These are phyloP conservation scores for Pandemis corylana DNA, from an alignment of 2,888 invertebrate species.

Conservation along the genomic window DNA sequence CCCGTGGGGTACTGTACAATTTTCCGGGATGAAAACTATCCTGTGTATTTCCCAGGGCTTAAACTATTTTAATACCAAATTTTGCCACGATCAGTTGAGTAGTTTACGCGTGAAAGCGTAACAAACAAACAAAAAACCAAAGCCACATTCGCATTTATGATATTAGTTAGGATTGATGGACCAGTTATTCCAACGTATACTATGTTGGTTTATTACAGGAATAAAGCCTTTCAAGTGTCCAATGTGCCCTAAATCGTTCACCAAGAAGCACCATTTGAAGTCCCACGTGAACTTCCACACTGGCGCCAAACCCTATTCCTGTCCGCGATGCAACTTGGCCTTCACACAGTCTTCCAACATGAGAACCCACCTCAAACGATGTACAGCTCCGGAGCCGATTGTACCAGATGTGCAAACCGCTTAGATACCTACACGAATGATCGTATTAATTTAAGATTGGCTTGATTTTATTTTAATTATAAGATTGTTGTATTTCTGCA, in stretches of 20 bases:
- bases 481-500: no score
- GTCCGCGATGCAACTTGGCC: constrained; percentile 87
- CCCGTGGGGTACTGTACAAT: no score
- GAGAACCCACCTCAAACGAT: constrained; percentile 94
- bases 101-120: no score
- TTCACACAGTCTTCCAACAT: constrained; percentile 95
- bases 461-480: no score
- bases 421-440: background rate
- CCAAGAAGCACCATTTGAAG: constrained; percentile 93
- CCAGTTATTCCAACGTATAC: background rate
- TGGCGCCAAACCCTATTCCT: constrained; percentile 90
- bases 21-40: no score
- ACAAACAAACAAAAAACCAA: no score
- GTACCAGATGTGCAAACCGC: background rate
- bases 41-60: no score
- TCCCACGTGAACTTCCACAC: constrained; percentile 94
- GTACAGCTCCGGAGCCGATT: constrained; percentile 64
- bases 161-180: no score
- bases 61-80: no score
- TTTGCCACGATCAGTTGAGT: no score
- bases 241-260: constrained; percentile 91
- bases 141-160: no score
- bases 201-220: constrained; percentile 76
- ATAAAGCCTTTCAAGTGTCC: constrained; percentile 90
- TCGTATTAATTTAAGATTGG: background rate